A percentile compares a stretch with the other conserved stretches of the same genome.
phyloP scores from a whole-genome alignment of 2,888 invertebrate species.

The Drosophila monieri region DNA sequence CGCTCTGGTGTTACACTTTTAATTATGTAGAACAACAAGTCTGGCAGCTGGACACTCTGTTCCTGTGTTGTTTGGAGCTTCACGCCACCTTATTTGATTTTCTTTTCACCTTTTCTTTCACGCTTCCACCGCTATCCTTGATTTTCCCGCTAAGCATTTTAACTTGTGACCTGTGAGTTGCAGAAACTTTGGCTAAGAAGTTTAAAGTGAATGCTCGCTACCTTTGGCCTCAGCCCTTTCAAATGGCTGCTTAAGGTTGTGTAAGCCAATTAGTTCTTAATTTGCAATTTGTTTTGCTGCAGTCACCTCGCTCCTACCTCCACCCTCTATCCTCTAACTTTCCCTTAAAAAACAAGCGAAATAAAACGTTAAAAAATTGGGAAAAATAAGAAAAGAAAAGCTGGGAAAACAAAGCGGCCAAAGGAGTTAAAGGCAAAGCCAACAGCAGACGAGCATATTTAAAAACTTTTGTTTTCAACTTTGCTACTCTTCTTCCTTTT shows the following conservation, averaged over 20 bases:
- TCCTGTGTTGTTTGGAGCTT: conserved; percentile 17
- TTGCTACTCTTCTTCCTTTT: conserved; percentile 52
- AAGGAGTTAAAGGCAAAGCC: conserved; percentile 72
- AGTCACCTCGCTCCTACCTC: conserved; percentile 49
- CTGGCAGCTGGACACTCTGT: conserved; percentile 40
- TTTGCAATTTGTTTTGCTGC: conserved; percentile 79
- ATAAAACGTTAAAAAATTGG: conserved; percentile 16
- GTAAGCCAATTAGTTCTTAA: conserved; percentile 80
- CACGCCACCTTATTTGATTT: conserved; percentile 31
- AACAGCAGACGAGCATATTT: conserved; percentile 75
- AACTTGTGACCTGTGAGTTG: conserved; percentile 56
- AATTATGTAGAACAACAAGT: conserved; percentile 70
- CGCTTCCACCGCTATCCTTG: conserved; percentile 11
- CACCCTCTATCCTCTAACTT: not conserved
- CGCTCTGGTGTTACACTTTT: conserved; percentile 50
- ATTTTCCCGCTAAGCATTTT: conserved; percentile 9
- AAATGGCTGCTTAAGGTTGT: conserved; percentile 75
- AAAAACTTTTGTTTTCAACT: conserved; percentile 73
- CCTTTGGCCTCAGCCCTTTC: conserved; percentile 61
- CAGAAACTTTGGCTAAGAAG: conserved; percentile 61
- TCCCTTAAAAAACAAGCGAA: conserved; percentile 2
- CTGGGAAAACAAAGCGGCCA: conserved; percentile 34
- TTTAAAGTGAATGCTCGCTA: conserved; percentile 67
- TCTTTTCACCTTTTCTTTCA: conserved; percentile 10
- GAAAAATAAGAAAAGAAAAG: conserved; percentile 6